Evolutionary conservation across 2,797 vertebrate species (phyloP).

Genomic region (Melanotaenia nigrans): DNA sequence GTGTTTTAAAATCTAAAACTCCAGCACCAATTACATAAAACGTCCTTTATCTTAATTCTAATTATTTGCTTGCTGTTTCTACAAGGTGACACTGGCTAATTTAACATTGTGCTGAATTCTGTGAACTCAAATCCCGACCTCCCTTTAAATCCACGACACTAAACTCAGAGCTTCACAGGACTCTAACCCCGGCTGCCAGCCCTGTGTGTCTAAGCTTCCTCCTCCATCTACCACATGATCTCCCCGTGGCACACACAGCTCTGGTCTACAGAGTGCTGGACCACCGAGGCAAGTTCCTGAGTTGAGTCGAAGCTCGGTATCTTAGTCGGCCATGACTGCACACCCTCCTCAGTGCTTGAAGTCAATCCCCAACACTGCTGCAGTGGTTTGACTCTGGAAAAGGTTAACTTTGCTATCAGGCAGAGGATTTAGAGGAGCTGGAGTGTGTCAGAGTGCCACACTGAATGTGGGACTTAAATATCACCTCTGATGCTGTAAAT

Average conservation of each 20-base stretch:
- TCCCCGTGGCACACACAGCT: slow-evolving; percentile 2
- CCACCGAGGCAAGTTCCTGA: slow-evolving; percentile 27
- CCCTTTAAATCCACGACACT: slow-evolving; percentile 26
- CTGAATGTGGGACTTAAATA: not conserved
- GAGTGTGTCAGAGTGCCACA: slow-evolving; percentile 10
- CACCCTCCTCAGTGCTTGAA: slow-evolving; percentile 13
- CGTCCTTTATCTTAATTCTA: no score
- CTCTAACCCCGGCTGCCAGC: slow-evolving; percentile 27
- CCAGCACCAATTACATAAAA: no score
- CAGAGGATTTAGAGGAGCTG: slow-evolving; percentile 26
- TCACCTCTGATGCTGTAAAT: not conserved
- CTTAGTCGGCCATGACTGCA: slow-evolving; percentile 34
- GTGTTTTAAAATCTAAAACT: no score
- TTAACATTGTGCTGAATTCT: slow-evolving; percentile 15
- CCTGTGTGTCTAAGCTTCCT: slow-evolving; percentile 38
- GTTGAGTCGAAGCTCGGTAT: slow-evolving; percentile 9
- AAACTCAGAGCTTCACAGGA: slow-evolving; percentile 11
- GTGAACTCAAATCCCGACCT: slow-evolving; percentile 14
- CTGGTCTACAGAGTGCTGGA: slow-evolving; percentile 22
- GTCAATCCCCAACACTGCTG: slow-evolving; percentile 23
- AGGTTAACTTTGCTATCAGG: slow-evolving; percentile 12
- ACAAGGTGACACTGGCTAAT: slow-evolving; percentile 1
- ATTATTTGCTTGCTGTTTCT: slow-evolving; percentile 2
- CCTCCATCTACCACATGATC: slow-evolving; percentile 28
- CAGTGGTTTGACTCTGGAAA: slow-evolving; percentile 13